A percentile compares a stretch with the other conserved stretches of the same genome.
These are phyloP conservation scores for Chlorodrepanis virens DNA, from an alignment of 2,113 vertebrate genomes.

Conservation along the genomic window DNA sequence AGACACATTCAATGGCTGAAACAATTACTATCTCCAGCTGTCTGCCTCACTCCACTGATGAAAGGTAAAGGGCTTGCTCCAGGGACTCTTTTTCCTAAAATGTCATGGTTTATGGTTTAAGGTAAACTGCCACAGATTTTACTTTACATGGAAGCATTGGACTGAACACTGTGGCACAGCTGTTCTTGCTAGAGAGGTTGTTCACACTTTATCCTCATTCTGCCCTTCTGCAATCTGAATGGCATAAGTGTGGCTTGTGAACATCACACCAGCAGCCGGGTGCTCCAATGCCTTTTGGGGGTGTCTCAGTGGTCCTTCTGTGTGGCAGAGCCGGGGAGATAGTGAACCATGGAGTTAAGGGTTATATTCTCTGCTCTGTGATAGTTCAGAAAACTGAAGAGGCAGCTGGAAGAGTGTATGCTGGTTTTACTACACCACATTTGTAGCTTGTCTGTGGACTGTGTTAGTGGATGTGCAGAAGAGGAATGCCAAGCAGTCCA, in stretches of 20 bases:
- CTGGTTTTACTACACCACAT: not conserved
- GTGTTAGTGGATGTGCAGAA: not conserved
- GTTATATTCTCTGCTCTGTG: not conserved
- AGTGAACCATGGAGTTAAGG: not conserved
- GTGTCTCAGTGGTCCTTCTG: not conserved
- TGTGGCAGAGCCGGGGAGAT: not conserved
- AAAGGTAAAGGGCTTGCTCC: not conserved
- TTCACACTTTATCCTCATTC: not conserved
- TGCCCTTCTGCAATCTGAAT: not conserved
- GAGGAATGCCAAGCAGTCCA: not conserved
- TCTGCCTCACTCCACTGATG: not conserved
- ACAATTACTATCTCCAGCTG: slow-evolving; percentile 33
- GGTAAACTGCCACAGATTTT: slow-evolving; percentile 23
- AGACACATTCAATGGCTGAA: not conserved
- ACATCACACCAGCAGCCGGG: not conserved
- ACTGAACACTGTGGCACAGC: not conserved
- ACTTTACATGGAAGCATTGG: not conserved
- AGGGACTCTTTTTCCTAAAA: not conserved
- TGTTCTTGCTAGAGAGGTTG: slow-evolving; percentile 19
- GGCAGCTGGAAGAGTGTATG: not conserved
- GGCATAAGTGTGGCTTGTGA: not conserved
- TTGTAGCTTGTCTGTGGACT: not conserved
- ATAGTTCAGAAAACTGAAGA: not conserved
- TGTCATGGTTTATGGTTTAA: not conserved
- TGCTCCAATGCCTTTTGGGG: not conserved